Percentiles rank a stretch among this genome's conserved stretches.
Conservation (phyloP, 2,113 vertebrate species). For the Nesoenas mayeri region DNA sequence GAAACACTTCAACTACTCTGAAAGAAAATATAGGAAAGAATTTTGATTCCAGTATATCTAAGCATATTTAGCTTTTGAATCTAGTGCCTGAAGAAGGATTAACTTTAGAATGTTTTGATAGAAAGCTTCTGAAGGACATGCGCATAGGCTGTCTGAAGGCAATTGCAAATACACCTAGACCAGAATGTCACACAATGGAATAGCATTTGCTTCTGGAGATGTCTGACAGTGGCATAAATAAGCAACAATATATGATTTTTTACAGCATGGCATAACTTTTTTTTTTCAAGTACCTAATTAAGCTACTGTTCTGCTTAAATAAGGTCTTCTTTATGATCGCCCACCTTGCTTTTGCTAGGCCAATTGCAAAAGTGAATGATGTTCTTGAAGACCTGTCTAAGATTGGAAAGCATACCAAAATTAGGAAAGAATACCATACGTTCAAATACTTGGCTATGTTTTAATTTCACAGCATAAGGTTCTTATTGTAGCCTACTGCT, state of each 20-base stretch:
- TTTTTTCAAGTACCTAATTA: neutral
- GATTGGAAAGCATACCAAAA: neutral
- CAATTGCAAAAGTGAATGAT: neutral
- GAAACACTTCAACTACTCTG: neutral
- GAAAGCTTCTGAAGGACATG: neutral
- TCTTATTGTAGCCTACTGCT: neutral
- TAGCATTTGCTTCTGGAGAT: neutral
- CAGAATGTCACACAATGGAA: neutral
- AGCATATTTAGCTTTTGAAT: neutral
- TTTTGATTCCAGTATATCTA: neutral
- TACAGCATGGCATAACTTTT: neutral
- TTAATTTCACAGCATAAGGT: slow-evolving; percentile 2
- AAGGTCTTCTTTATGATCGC: neutral
- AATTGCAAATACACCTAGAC: neutral
- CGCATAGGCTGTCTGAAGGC: neutral
- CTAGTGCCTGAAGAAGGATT: neutral
- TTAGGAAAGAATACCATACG: neutral
- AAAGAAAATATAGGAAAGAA: slow-evolving; percentile 1
- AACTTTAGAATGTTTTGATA: neutral
- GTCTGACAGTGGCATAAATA: neutral
- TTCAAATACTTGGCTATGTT: neutral
- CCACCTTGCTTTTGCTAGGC: neutral
- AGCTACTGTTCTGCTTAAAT: neutral
- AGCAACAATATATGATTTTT: neutral
- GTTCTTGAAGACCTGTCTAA: neutral